Evolutionary conservation across 2,113 vertebrate genomes (phyloP), one percentile per base, ranked within the genome.

Genomic region (Tretioscincus oriximinensis): DNA sequence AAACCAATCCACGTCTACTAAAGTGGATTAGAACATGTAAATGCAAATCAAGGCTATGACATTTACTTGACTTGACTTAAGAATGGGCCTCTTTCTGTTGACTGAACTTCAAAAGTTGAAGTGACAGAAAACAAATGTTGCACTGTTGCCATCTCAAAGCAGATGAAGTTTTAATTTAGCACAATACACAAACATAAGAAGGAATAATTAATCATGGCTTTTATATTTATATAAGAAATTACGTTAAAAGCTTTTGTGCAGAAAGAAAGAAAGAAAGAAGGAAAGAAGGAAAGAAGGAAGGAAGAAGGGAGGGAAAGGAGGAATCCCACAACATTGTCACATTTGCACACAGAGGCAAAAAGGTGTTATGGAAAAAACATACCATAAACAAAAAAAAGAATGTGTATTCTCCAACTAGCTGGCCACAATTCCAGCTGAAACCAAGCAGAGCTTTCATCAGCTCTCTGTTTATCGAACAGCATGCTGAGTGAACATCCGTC

Each of bases 221-320:
- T 9, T 2, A 10, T 45, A 45, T 70, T 70, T 45, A 26, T 86
- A 84, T 58, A 84, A 69, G 88, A 86, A 82, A 86, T 22, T 66
- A 82, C 20, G 60, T 54, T 84, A 58, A 7, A 18, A 0, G 0
- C 35, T n/a, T 22, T 41, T 20, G 20, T 18, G 63, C 31, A 58
- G 29, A 18, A 81, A 69, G 61, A n/a, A 41, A 41, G 35, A n/a
- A n/a, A n/a, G n/a, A n/a, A n/a, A n/a, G n/a, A n/a, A n/a, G n/a
- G n/a, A n/a, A n/a, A n/a, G n/a, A n/a, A n/a, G n/a, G n/a, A n/a
- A n/a, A n/a, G n/a, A n/a, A n/a, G n/a, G n/a, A n/a, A 58, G 29
- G 4, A 81, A 69, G 61, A n/a, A 41, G 5, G 35, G 35, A 41
- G 5, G 35, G 35, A 41, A 41, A 41, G 35, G 5, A 41, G 35